phyloP scores from a whole-genome alignment of 2,113 vertebrate species.

The Boulengeromyrus knoepffleri region DNA sequence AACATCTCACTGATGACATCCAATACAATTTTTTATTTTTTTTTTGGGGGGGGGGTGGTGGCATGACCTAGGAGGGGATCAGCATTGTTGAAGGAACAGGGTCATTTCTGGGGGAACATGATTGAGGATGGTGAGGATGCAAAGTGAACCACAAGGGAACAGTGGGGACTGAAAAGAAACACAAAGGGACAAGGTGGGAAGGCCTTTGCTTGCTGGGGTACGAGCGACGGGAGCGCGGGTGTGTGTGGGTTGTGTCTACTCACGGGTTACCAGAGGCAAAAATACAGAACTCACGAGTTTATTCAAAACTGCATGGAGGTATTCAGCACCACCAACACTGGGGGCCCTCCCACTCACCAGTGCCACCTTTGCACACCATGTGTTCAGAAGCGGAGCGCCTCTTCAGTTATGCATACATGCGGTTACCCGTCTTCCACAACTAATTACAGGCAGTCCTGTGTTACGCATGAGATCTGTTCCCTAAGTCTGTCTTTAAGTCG shows the following conservation, averaged over 20 bases:
- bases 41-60: not conserved
- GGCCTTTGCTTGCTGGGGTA: not conserved
- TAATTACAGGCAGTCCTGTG: no score
- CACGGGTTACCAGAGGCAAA: not conserved
- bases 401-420: no score
- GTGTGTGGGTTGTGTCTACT: not conserved
- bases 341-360: not conserved
- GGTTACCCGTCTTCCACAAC: no score
- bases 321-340: not conserved
- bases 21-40: not conserved
- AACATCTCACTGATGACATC: not conserved
- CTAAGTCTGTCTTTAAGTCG: no score
- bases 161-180: not conserved
- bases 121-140: not conserved
- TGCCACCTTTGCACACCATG: not conserved
- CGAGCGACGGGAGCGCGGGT: not conserved
- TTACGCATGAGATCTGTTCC: no score
- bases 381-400: not conserved
- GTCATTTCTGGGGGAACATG: not conserved
- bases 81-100: not conserved
- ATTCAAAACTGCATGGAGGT: not conserved
- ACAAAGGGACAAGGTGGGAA: not conserved
- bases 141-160: not conserved
- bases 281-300: not conserved
- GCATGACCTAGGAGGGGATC: not conserved